Conservation (phyloP, 1,140 invertebrate genomes). For the Mercenaria mercenaria region DNA sequence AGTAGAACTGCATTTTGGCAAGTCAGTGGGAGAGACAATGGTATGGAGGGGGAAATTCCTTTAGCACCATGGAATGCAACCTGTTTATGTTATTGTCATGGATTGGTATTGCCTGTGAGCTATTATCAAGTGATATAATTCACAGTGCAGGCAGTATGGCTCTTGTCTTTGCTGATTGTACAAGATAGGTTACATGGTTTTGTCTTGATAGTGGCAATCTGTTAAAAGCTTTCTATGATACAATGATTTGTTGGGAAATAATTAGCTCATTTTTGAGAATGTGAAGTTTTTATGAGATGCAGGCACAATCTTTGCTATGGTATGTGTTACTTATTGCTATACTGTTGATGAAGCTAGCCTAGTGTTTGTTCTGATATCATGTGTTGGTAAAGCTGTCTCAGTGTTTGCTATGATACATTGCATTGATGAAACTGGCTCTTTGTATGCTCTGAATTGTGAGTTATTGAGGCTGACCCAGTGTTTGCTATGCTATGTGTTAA, state of each 20-base stretch:
- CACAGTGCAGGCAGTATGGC: slow-evolving; percentile 17
- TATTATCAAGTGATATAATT: slow-evolving; percentile 16
- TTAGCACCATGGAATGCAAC: neutral
- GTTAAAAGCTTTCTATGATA: slow-evolving; percentile 45
- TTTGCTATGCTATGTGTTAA: too few species aligned
- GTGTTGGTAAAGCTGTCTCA: too few species aligned
- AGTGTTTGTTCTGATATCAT: too few species aligned
- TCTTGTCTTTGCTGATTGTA: slow-evolving; percentile 39
- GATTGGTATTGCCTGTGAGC: neutral
- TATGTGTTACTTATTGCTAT: too few species aligned
- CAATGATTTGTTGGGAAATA: slow-evolving; percentile 19
- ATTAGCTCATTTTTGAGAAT: neutral
- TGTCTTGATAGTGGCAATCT: slow-evolving; percentile 47
- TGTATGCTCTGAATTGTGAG: too few species aligned
- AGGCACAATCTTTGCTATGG: too few species aligned
- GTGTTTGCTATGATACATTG: too few species aligned
- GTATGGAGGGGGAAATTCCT: neutral
- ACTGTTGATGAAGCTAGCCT: too few species aligned
- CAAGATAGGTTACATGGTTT: slow-evolving; percentile 52
- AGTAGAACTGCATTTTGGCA: neutral
- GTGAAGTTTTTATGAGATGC: slow-evolving; percentile 24
- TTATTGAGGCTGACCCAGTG: too few species aligned
- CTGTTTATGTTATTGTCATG: slow-evolving; percentile 9
- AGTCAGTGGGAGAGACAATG: too few species aligned
- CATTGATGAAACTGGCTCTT: too few species aligned